These are phyloP conservation scores for Ailuropoda melanoleuca DNA, from an alignment of 2,113 vertebrate genomes.

Conservation along the genomic window DNA sequence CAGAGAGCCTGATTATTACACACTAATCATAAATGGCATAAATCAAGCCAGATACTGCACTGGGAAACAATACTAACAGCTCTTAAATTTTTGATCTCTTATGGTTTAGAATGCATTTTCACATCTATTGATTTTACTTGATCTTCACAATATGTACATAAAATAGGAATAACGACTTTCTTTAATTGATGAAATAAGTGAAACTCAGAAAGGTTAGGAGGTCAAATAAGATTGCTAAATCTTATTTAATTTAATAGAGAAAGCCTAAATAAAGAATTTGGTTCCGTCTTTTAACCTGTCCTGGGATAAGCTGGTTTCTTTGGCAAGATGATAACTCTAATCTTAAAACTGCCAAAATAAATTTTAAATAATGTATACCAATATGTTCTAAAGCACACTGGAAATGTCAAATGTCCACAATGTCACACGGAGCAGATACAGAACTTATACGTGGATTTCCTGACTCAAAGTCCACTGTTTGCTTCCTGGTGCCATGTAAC, in stretches of 20 bases:
- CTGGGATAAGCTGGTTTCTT: neutral
- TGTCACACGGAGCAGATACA: neutral
- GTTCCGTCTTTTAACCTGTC: neutral
- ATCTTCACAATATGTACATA: neutral
- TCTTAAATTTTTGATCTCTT: neutral
- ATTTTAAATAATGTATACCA: neutral
- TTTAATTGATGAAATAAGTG: neutral
- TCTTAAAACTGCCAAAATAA: neutral
- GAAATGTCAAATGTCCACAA: neutral
- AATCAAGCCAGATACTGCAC: neutral
- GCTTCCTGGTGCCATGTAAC: neutral
- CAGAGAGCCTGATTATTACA: conserved; percentile 50
- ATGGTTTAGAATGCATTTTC: neutral
- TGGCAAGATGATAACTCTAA: neutral
- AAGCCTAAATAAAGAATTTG: neutral
- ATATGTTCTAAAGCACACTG: neutral
- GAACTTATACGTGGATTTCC: neutral
- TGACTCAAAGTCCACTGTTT: neutral
- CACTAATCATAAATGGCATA: conserved; percentile 27
- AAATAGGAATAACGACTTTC: neutral
- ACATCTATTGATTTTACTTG: neutral
- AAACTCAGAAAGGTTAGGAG: conserved; percentile 37
- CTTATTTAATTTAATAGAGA: neutral
- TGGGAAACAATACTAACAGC: neutral
- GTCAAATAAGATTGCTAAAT: neutral